Conservation (phyloP, 2,888 invertebrate species). For the Drosophila conformis region DNA sequence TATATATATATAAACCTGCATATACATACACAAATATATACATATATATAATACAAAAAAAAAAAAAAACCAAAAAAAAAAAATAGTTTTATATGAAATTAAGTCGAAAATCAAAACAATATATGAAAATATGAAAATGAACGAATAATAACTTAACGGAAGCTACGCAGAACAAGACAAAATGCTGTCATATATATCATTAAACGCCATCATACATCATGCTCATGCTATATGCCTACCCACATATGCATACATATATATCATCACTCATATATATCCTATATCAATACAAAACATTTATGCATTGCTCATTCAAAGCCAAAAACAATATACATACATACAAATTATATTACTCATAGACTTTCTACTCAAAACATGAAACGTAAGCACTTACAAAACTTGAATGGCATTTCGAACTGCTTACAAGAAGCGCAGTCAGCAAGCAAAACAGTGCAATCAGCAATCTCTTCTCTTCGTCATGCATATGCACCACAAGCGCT, state of each 20-base stretch:
- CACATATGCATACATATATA: slow-evolving; percentile 24
- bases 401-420: slow-evolving; percentile 6
- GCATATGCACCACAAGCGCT: slow-evolving; percentile 1
- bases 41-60: slow-evolving; percentile 19
- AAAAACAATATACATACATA: slow-evolving; percentile 25
- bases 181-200: slow-evolving; percentile 44
- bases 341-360: slow-evolving; percentile 14
- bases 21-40: slow-evolving; percentile 35
- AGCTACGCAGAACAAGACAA: slow-evolving; percentile 39
- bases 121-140: slow-evolving; percentile 32
- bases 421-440: not conserved
- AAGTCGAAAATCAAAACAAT: slow-evolving; percentile 27
- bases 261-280: not conserved
- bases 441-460: slow-evolving; percentile 15
- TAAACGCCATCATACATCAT: slow-evolving; percentile 24
- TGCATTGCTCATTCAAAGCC: slow-evolving; percentile 41
- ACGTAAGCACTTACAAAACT: slow-evolving; percentile 11
- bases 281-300: slow-evolving; percentile 24
- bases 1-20: slow-evolving; percentile 42
- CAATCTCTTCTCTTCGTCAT: slow-evolving; percentile 1
- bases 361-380: slow-evolving; percentile 11
- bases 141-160: slow-evolving; percentile 22
- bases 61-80: slow-evolving; percentile 14
- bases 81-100: slow-evolving; percentile 60
- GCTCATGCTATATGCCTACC: slow-evolving; percentile 42